phyloP scores from a whole-genome alignment of 2,888 invertebrate species.

The Phengaris arion region DNA sequence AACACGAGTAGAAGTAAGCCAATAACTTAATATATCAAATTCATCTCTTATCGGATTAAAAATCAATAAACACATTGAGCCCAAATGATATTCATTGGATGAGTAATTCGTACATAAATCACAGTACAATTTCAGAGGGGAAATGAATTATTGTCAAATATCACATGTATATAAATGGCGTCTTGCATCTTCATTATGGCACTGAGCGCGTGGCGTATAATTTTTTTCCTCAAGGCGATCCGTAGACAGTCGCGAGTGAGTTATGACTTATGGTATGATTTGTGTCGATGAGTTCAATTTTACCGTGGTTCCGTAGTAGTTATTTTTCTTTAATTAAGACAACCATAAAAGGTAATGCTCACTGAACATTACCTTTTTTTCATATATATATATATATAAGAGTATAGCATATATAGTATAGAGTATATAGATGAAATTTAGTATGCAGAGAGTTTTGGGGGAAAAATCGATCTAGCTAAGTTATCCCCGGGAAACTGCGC shows the following conservation, averaged over 20 bases:
- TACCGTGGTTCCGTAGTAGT: too few relatives aligned
- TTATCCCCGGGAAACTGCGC: too few relatives aligned
- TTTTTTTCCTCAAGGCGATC: background rate
- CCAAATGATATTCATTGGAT: background rate
- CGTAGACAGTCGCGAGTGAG: background rate
- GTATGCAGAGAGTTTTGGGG: too few relatives aligned
- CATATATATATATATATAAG: too few relatives aligned
- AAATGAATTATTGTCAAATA: conserved; percentile 2
- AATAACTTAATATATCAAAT: conserved; percentile 4
- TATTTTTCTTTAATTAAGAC: too few relatives aligned
- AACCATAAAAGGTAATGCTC: too few relatives aligned
- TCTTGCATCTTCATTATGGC: background rate
- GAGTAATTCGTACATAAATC: conserved; percentile 5
- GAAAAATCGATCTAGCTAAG: too few relatives aligned
- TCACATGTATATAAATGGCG: background rate
- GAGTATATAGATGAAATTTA: too few relatives aligned
- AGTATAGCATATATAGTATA: too few relatives aligned
- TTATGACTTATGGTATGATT: background rate
- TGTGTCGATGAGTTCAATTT: background rate
- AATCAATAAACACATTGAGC: conserved; percentile 2
- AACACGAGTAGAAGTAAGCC: background rate
- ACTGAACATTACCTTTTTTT: too few relatives aligned
- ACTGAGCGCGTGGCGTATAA: background rate
- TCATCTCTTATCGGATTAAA: background rate
- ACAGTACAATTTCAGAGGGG: background rate